Evolutionary conservation across 2,797 vertebrate species (phyloP).

Genomic region (Parauchenoglanis punctatus): DNA sequence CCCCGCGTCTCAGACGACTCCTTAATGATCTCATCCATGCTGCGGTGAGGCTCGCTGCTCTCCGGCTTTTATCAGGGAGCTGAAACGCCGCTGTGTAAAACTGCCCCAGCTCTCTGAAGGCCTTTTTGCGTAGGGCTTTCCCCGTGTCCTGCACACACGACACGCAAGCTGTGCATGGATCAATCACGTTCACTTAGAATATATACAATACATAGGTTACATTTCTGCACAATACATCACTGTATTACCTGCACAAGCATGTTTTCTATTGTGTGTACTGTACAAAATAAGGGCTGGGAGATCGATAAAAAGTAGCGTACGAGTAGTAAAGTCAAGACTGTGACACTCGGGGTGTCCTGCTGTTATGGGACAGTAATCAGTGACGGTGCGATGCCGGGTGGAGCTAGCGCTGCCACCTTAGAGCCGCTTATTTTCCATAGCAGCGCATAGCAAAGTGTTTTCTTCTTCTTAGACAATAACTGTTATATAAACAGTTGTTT

Average conservation of each 20-base stretch:
- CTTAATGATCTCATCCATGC: constrained; percentile 25
- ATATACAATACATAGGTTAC: neutral
- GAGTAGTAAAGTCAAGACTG: neutral
- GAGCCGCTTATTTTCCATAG: neutral
- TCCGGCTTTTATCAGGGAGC: constrained; percentile 24
- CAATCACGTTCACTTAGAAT: neutral
- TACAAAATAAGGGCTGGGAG: too few species aligned
- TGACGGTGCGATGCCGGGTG: neutral
- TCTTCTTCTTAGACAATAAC: neutral
- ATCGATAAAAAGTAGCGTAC: too few species aligned
- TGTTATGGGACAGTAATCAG: neutral
- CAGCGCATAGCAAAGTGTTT: neutral
- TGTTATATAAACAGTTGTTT: too few species aligned
- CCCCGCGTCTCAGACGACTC: constrained; percentile 37
- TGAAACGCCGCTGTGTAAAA: neutral
- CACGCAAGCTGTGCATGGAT: neutral
- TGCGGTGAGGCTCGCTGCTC: neutral
- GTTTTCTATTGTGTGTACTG: neutral
- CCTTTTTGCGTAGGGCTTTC: neutral
- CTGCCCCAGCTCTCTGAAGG: neutral
- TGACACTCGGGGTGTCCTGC: neutral
- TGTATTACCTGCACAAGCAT: too few species aligned
- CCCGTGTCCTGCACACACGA: neutral
- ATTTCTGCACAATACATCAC: too few species aligned
- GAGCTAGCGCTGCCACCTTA: neutral